Base-by-base conservation (phyloP, 1,140 invertebrate genomes). In the Drosophila baimaii region DNA sequence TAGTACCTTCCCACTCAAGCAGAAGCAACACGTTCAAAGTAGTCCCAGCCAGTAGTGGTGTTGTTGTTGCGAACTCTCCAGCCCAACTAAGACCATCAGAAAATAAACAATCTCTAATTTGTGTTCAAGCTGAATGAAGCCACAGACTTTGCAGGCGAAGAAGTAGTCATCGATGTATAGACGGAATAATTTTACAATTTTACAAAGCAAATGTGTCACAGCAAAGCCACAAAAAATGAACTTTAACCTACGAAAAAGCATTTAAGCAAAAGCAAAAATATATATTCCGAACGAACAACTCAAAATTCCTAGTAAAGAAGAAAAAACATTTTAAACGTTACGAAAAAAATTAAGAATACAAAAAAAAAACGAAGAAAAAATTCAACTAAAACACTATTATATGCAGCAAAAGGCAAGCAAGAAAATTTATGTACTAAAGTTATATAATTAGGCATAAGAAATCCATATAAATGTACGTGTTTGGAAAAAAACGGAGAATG, bases 221-320 rank as follows among this genome's bases (percentile, higher is more conserved):
- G 29, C 35, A 61, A 46, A 64, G 44, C 58, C 47, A 66, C 68
- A 65, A 61, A 65, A 61, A 64, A 43, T 27, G 52, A 70, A 71
- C 49, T 52, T 72, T 47, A 59, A 73, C 52, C 33, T 39, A 71
- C 46, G 61, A 63, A 73, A 73, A 61, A 37, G 69, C 64, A 81
- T 81, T 66, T 47, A 79, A 49, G 55, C 39, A 62, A 68, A 71
- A 41, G 54, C 29, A 69, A 71, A 72, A 39, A 54, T 37, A 66
- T 49, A 71, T 88, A 88, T 88, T 88, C 84, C 84, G 80, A 89
- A 77, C 71, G 52, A 72, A 71, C 49, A 84, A 89, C 84, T 89
- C 80, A 33, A 89, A 89, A 90, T 89, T 89, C 84, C 84, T 89
- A 89, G 41, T 54, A 76, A 65, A 52, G 29, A 69, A 52, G 29